These are phyloP conservation scores for Tridacna crocea DNA, from an alignment of 2,888 invertebrate genomes.

Conservation along the genomic window DNA sequence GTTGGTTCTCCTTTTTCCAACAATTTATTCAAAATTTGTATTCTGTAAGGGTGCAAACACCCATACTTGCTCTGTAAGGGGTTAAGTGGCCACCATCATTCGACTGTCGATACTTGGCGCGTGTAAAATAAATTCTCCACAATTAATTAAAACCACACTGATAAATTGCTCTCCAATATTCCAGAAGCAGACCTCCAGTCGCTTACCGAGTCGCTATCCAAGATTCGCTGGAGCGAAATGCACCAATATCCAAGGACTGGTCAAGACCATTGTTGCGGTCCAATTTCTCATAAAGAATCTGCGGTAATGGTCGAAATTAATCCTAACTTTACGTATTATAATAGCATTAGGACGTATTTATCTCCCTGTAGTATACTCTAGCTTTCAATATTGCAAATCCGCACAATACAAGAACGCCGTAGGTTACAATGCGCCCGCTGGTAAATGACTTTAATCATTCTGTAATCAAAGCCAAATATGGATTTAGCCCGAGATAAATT, in stretches of 20 bases:
- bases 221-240: conserved; percentile 13
- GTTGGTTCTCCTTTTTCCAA: background rate
- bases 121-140: conserved; percentile 59
- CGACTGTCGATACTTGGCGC: conserved; percentile 56
- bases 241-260: conserved; percentile 23
- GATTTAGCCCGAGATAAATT: conserved; percentile 56
- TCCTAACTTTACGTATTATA: conserved; percentile 8
- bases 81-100: conserved; percentile 57
- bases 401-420: conserved; percentile 15
- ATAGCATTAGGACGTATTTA: conserved; percentile 32
- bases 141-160: conserved; percentile 63
- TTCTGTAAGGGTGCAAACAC: background rate
- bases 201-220: conserved; percentile 27
- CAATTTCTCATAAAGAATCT: conserved; percentile 40
- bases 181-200: conserved; percentile 35
- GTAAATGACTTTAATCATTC: conserved; percentile 52
- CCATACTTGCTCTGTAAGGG: background rate
- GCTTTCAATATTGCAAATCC: conserved; percentile 28
- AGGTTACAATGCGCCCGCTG: conserved; percentile 24
- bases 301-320: conserved; percentile 33
- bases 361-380: conserved; percentile 39
- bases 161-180: conserved; percentile 58
- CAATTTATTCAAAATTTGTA: background rate
- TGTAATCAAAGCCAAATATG: conserved; percentile 51
- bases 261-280: conserved; percentile 21